Evolutionary conservation across 2,888 invertebrate genomes (phyloP).

Genomic region (Linnaemya tessellans): DNA sequence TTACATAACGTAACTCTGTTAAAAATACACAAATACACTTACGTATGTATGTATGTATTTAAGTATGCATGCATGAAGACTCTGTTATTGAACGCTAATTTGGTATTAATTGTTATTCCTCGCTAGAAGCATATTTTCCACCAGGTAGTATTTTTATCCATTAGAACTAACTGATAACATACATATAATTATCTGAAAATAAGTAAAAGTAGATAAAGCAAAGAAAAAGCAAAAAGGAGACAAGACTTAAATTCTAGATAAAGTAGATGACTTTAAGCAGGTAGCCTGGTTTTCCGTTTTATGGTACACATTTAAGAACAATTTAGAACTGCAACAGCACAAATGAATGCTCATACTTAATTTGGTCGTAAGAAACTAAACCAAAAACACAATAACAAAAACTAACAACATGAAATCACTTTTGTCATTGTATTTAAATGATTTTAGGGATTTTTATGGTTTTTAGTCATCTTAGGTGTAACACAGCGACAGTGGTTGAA

Average conservation of each 20-base stretch:
- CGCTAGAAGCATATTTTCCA: too few relatives aligned
- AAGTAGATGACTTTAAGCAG: too few relatives aligned
- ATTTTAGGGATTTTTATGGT: conserved; percentile 44
- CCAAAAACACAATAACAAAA: conserved; percentile 48
- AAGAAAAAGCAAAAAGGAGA: neutral
- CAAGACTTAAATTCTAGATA: too few relatives aligned
- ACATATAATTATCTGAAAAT: conserved; percentile 28
- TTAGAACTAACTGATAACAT: neutral
- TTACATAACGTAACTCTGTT: too few relatives aligned
- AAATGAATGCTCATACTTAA: conserved; percentile 26
- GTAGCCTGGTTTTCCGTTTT: neutral
- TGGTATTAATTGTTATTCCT: too few relatives aligned
- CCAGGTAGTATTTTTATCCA: conserved; percentile 22
- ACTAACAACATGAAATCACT: conserved; percentile 10
- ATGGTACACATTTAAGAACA: conserved; percentile 33
- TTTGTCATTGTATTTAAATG: conserved; percentile 30
- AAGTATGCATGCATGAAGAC: too few relatives aligned
- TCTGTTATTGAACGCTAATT: too few relatives aligned
- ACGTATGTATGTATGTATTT: too few relatives aligned
- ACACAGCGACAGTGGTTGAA: neutral
- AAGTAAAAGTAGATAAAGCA: conserved; percentile 1
- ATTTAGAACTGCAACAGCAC: conserved; percentile 21
- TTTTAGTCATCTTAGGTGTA: conserved; percentile 9
- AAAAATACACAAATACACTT: too few relatives aligned
- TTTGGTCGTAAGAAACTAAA: conserved; percentile 42